Base-by-base conservation (phyloP, 2,797 vertebrate species). In the Clamator glandarius region DNA sequence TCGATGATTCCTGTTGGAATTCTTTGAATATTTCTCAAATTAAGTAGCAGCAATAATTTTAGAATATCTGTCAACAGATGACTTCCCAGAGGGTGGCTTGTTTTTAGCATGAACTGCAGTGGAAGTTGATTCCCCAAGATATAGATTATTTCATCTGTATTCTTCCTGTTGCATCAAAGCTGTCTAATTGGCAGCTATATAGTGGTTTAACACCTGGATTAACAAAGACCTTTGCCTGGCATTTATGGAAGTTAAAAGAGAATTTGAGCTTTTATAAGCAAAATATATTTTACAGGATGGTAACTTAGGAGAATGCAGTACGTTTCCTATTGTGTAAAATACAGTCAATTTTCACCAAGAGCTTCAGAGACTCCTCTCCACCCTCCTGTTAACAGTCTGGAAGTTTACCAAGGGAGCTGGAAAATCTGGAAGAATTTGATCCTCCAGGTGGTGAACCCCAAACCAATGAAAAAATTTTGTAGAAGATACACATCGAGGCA, bases 151-250 rank as follows among this genome's bases (percentile, higher is more conserved):
- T 84, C 55, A 44, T 61, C 74, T 61, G 19, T 73, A 61, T 93
- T 91, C 78, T 59, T 74, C 69, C 82, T 87, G 41, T 62, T 82
- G 78, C 28, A 52, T 31, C 42, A 25, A 31, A 57, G 48, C 89
- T 80, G 31, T 86, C 64, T 93, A 70, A 85, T 83, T 83, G 74
- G 79, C 90, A 90, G 76, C 70, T 75, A 4, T 5, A 7, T 75
- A 74, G 72, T 61, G 26, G 81, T 95, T 77, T 77, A 94, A 76
- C 66, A 95, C 50, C 90, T 89, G 92, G 62, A 82, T 95, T 96
- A 95, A 51, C 51, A 41, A 67, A 80, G 72, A 35, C 54, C 63
- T 92, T 86, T 94, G 61, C 87, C 50, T 81, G 41, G 75, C 44
- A 36, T 69, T 93, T 93, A 9, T 9, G 81, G 80, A 67, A 73